These are phyloP conservation scores for Mastigias papua DNA, from an alignment of 30 jellyfish, hydroid and myxozoan species.

Conservation along the genomic window DNA sequence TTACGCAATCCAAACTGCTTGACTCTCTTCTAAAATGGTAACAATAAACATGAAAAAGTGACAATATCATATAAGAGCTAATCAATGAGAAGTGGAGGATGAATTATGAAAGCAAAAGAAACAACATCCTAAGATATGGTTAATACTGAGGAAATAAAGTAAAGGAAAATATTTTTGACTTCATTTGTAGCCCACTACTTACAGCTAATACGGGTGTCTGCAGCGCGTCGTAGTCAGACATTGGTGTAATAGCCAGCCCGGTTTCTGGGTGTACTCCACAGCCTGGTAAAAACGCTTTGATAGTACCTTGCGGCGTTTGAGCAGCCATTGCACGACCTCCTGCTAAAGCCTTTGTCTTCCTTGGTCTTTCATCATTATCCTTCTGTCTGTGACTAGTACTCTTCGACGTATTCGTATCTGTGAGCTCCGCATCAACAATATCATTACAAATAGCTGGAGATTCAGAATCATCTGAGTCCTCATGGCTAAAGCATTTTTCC, in stretches of 20 bases:
- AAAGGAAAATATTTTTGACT: no score
- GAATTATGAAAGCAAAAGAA: no score
- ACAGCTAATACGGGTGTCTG: slow-evolving; percentile 89
- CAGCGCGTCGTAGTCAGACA: slow-evolving; percentile 84
- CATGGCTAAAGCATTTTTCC: neutral
- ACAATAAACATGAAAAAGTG: neutral
- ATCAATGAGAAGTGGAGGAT: no score
- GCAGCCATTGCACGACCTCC: neutral
- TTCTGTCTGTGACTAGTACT: neutral
- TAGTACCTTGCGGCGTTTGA: slow-evolving; percentile 43
- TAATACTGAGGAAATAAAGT: no score
- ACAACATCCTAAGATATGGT: no score
- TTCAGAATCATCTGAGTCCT: neutral
- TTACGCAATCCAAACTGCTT: slow-evolving; percentile 72
- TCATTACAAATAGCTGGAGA: neutral
- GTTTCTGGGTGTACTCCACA: slow-evolving; percentile 87
- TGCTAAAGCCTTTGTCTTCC: neutral
- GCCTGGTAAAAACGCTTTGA: slow-evolving; percentile 79
- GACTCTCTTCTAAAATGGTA: slow-evolving; percentile 65
- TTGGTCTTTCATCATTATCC: neutral
- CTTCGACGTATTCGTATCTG: neutral
- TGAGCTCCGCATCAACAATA: neutral
- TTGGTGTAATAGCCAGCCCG: slow-evolving; percentile 78
- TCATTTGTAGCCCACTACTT: no score
- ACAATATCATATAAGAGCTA: neutral